Evolutionary conservation across 2,888 invertebrate genomes (phyloP), one percentile per base, ranked within the genome.

Genomic region (Euzetes globulus): DNA sequence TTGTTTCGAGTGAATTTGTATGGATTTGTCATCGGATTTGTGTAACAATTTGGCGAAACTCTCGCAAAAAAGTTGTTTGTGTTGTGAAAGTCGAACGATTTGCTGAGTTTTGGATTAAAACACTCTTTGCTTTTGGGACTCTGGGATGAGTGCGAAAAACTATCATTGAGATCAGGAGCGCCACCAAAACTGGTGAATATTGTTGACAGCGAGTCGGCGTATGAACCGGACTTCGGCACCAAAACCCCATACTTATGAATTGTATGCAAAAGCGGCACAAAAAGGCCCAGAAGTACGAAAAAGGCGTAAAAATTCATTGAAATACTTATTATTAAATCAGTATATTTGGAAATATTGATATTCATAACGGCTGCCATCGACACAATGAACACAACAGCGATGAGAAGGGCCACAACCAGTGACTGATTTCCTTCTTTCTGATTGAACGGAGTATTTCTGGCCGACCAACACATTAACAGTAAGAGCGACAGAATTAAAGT

Each of bases 191-290:
- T 52, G 58, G 77, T 77, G 72, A 78, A 78, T 25, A 77, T 78
- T 1, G 78, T 78, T 3, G 78, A 78, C 27, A 78, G 45, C 0
- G 78, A 78, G 45, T 78, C 78, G 13, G 78, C 77, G 50, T 78
- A 78, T 0, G 77, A 78, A 0, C 75, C 72, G 1, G 76, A 76
- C 45, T 77, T 77, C 25, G 75, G 76, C 0, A 77, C 77, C 47
- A 77, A 72, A 17, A 74, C 73, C 0, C 77, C 78, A 22, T 77
- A 75, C 22, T 76, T 77, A 58, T 78, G 78, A 15, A 78, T 76
- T 9, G 77, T 73, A 55, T 76, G 74, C 22, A 78, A 63, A 22
- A 76, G 73, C 1, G 78, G 78, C 0, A 75, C 75, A 45, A 77
- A 78, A 9, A 77, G 47, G 3, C 78, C 78, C 37, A 77, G 50